These are phyloP conservation scores for Saccopteryx bilineata DNA, from an alignment of 2,113 vertebrate genomes.

Conservation along the genomic window DNA sequence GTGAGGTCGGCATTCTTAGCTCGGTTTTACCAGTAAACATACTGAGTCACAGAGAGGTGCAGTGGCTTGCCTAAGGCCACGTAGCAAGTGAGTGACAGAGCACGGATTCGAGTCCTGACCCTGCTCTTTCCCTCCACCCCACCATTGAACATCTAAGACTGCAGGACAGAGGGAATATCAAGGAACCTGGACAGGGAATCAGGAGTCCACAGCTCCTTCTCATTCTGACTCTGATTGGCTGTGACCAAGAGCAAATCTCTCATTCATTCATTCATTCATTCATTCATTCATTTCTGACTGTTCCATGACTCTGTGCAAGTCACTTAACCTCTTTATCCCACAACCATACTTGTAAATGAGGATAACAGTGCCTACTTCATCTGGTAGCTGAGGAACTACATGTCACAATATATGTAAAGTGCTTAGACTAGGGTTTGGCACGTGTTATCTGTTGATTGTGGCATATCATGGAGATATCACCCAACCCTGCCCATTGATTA, in stretches of 20 bases:
- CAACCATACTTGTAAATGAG: too few species aligned
- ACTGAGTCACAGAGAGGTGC: not conserved
- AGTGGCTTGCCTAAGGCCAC: not conserved
- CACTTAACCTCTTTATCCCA: not conserved
- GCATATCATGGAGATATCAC: not conserved
- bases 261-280: not conserved
- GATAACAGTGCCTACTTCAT: not conserved
- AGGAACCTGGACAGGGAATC: not conserved
- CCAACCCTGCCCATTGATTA: not conserved
- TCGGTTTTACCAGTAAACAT: not conserved
- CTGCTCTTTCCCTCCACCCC: not conserved
- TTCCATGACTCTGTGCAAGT: not conserved
- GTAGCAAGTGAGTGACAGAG: not conserved
- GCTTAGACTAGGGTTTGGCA: not conserved
- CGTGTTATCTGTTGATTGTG: fast-evolving
- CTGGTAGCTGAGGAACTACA: not conserved
- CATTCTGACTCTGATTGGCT: not conserved
- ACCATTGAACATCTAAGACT: too few species aligned
- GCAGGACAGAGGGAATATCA: not conserved
- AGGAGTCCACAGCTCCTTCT: not conserved
- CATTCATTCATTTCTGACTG: not conserved
- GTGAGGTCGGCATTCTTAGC: not conserved
- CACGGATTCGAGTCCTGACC: not conserved
- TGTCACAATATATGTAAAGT: not conserved
- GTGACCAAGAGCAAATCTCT: not conserved